Percentiles rank a stretch among this genome's conserved stretches.
phyloP scores from a whole-genome alignment of 2,888 invertebrate genomes.

The Amiota minor region DNA sequence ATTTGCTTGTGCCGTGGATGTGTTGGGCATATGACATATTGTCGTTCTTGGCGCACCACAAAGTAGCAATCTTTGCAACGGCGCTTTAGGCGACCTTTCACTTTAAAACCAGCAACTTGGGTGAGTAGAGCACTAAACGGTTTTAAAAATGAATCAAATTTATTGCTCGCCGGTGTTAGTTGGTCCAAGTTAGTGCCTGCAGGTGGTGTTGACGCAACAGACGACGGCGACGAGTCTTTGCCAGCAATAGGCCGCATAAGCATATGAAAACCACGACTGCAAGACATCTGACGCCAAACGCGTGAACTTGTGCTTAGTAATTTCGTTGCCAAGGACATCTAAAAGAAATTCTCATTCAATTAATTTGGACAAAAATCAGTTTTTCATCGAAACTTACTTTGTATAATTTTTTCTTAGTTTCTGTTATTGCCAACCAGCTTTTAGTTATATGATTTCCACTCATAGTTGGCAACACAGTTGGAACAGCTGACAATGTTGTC shows the following conservation, averaged over 20 bases:
- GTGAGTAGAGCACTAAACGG: conserved; percentile 66
- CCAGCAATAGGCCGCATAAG: conserved; percentile 51
- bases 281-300: conserved; percentile 41
- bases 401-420: too few species aligned
- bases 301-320: conserved; percentile 46
- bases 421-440: too few species aligned
- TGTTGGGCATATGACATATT: conserved; percentile 83
- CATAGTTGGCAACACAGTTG: too few species aligned
- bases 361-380: too few species aligned
- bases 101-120: conserved; percentile 80
- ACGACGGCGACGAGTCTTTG: conserved; percentile 1
- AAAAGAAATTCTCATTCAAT: neutral
- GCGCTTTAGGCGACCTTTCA: conserved; percentile 79
- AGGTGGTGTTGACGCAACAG: conserved; percentile 29
- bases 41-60: conserved; percentile 79
- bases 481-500: neutral
- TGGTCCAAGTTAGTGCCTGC: neutral
- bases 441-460: too few species aligned
- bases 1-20: conserved; percentile 88
- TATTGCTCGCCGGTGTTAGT: conserved; percentile 16
- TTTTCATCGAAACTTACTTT: too few species aligned
- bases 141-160: conserved; percentile 48
- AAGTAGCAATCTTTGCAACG: conserved; percentile 88
- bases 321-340: conserved; percentile 63
- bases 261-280: conserved; percentile 58